Base-by-base conservation (phyloP, 2,888 invertebrate genomes). In the Protophormia terraenovae region DNA sequence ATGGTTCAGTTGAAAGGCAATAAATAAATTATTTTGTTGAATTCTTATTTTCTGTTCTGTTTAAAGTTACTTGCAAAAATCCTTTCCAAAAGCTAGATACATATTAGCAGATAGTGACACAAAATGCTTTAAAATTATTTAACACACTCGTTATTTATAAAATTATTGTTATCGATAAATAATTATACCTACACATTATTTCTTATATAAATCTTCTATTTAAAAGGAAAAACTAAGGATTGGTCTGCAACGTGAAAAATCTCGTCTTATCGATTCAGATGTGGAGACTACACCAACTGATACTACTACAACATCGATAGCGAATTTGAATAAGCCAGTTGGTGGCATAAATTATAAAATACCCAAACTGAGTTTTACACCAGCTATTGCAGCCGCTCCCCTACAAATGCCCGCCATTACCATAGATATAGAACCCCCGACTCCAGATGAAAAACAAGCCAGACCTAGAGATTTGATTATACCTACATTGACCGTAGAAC, bases 401-500 rank as follows among this genome's bases (percentile, higher is more conserved):
- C 72, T 85, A 67, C 72, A 71, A 35, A 55, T 84, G 19, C 87
- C 89, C 22, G 84, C 86, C 73, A 90, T 90, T 64, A 89, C 89
- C 41, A 90, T 90, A 66, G 91, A 90, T 66, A 87, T 89, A 22
- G 89, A 90, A 73, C 92, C 92, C 41, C 90, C 90, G 32, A 90
- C 89, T 24, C 90, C 90, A 1, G 90, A 89, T 19, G 90, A 91
- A 71, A 89, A 89, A 81, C 86, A 88, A 32, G 87, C 87, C 41
- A 86, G 90, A 76, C 94, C 94, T 22, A 94, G 94, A 0, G 92
- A 93, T 45, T 91, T 95, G 22, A 92, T 94, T 32, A 95, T 96
- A 69, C 96, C 96, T 1, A 93, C 94, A 14, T 91, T 96, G 27
- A 95, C 94, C 0, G 94, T 96, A 76, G 95, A 96, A 92, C 94